These are phyloP conservation scores for Rhingia campestris DNA, from an alignment of 2,888 invertebrate species.

Conservation along the genomic window DNA sequence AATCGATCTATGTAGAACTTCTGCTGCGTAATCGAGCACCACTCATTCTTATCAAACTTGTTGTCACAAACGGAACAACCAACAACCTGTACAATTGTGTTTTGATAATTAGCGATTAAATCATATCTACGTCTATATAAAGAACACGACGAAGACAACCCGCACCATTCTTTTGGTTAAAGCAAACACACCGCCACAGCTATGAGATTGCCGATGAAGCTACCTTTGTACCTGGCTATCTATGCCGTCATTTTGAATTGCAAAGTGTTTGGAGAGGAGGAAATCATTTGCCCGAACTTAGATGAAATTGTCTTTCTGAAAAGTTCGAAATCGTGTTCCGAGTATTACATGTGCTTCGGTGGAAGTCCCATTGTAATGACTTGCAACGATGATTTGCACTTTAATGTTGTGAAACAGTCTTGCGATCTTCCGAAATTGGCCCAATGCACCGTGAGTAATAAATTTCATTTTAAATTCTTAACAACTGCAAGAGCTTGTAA, in stretches of 20 bases:
- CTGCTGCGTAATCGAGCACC: no score
- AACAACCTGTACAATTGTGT: no score
- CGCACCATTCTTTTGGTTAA: background rate
- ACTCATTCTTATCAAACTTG: no score
- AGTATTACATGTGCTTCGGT: conserved; percentile 19
- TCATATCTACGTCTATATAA: no score
- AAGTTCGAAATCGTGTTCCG: conserved; percentile 8
- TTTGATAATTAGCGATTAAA: no score
- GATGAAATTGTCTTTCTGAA: background rate
- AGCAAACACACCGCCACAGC: background rate
- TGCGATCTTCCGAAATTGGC: conserved; percentile 19
- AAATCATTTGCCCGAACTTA: background rate
- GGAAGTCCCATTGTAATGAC: background rate
- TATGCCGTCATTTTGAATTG: conserved; percentile 5
- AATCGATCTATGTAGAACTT: no score
- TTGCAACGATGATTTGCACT: conserved; percentile 6
- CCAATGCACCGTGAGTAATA: conserved; percentile 16
- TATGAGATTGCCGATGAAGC: conserved; percentile 20
- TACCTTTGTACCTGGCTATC: conserved; percentile 24
- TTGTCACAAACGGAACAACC: no score
- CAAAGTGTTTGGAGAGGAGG: background rate
- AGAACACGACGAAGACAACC: no score
- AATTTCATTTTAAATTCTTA: background rate
- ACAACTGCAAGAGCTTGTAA: background rate
- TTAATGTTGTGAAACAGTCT: background rate